These are phyloP conservation scores for Clarias macrocephalus DNA, from an alignment of 2,113 vertebrate species.

Conservation along the genomic window DNA sequence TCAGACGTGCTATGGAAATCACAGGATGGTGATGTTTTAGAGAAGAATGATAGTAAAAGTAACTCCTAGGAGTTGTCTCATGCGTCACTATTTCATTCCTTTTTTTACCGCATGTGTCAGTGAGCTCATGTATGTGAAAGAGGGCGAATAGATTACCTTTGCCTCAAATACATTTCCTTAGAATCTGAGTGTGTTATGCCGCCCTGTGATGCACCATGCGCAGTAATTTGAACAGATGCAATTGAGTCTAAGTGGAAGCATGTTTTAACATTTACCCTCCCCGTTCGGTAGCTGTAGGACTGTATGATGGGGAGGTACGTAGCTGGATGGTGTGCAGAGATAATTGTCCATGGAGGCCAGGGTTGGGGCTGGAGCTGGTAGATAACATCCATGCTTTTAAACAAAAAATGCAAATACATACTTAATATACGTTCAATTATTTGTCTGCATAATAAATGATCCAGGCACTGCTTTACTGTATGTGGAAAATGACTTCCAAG, in stretches of 20 bases:
- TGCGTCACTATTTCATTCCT: not conserved
- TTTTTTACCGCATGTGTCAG: not conserved
- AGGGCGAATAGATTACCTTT: not conserved
- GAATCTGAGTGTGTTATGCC: not conserved
- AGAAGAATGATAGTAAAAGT: constrained; percentile 12
- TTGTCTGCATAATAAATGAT: not conserved
- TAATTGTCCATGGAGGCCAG: too few relatives aligned
- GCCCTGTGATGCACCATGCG: not conserved
- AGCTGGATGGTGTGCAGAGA: too few relatives aligned
- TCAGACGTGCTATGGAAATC: not conserved
- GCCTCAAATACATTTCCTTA: too few relatives aligned
- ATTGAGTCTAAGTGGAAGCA: too few relatives aligned
- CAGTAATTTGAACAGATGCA: not conserved
- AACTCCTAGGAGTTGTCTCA: not conserved
- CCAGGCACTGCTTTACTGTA: not conserved
- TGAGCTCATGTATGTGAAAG: not conserved
- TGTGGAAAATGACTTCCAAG: not conserved
- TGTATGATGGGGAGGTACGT: too few relatives aligned
- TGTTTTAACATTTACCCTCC: too few relatives aligned
- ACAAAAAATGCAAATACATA: too few relatives aligned
- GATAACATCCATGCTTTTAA: not conserved
- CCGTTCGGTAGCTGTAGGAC: too few relatives aligned
- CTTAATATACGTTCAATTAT: not conserved
- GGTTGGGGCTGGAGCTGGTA: too few relatives aligned
- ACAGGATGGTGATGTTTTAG: constrained; percentile 31